Conservation (phyloP, 2,797 vertebrate genomes). For the Gymnopithys bicolor region DNA sequence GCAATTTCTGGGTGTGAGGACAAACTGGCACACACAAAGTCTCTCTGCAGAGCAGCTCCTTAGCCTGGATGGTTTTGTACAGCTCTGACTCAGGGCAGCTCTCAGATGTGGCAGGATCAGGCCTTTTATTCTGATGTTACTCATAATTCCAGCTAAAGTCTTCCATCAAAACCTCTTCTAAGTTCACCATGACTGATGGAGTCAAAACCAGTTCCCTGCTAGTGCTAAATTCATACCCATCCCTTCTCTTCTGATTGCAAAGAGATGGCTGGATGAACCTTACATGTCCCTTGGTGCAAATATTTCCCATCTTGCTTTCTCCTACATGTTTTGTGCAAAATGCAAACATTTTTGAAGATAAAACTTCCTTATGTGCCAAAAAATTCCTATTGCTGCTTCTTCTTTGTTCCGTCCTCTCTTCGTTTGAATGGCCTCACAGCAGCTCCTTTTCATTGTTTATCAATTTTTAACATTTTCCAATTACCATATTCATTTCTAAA, state of each 20-base stretch:
- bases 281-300: neutral
- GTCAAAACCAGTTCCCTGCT: neutral
- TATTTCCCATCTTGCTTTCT: neutral
- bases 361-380: neutral
- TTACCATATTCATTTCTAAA: conserved; percentile 12
- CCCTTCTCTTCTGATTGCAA: neutral
- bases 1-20: neutral
- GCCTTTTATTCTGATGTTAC: neutral
- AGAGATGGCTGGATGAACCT: neutral
- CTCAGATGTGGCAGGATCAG: neutral
- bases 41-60: neutral
- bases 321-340: neutral
- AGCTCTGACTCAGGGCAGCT: neutral
- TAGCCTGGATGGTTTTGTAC: neutral
- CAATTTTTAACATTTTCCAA: conserved; percentile 27
- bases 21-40: neutral
- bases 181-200: neutral
- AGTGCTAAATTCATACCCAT: neutral
- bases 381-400: neutral
- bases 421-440: conserved; percentile 7
- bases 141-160: neutral
- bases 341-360: neutral
- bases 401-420: neutral
- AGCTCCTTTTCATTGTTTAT: conserved; percentile 27
- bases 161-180: neutral